Base-by-base conservation (phyloP, 2,888 invertebrate genomes). In the Sycophila texana region DNA sequence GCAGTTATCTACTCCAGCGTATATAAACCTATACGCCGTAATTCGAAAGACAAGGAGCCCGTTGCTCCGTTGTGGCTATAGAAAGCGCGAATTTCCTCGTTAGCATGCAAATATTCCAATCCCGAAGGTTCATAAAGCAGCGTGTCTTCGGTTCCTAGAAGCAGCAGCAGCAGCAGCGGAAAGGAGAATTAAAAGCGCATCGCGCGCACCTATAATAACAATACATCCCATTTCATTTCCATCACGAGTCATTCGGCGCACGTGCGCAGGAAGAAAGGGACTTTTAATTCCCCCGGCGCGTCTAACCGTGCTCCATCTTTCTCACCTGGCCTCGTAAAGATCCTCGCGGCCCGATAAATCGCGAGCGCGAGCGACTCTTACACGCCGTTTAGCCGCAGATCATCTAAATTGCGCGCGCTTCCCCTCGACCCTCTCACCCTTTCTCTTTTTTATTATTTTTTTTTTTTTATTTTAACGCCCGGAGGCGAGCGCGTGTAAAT, bases 331-430 rank as follows among this genome's bases (percentile, higher is more conserved):
- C 60, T 84, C 84, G 83, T 85, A 85, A 85, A 85, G 84, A 84
- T 86, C 85, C 82, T 84, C 81, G 84, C 83, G 84, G 83, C 82
- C 83, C 83, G 85, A 86, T 85, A 86, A 86, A 86, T 85, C 70
- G 81, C 82, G 81, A 30, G 84, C 86, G 86, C 84, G 85, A 85
- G 84, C 84, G 84, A 84, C 68, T 66, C 85, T 86, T 86, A 84
- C 85, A 83, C 83, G 86, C 80, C 84, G 81, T 84, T 84, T 84
- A 84, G 83, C 39, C 39, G 39, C 82, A 82, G 83, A 83, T 84
- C 82, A 82, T 84, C 84, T 84, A 83, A 84, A 84, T 85, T 84
- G 82, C 80, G 81, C 81, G 77, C 65, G 18, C 13, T 30, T n/a
- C 16, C 12, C 71, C 18, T 39, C 39, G 39, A 39, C 39, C 66